Percentiles rank a stretch among this genome's conserved stretches.
Conservation (phyloP, 1,140 invertebrate genomes). For the Rhizoglyphus robini region DNA sequence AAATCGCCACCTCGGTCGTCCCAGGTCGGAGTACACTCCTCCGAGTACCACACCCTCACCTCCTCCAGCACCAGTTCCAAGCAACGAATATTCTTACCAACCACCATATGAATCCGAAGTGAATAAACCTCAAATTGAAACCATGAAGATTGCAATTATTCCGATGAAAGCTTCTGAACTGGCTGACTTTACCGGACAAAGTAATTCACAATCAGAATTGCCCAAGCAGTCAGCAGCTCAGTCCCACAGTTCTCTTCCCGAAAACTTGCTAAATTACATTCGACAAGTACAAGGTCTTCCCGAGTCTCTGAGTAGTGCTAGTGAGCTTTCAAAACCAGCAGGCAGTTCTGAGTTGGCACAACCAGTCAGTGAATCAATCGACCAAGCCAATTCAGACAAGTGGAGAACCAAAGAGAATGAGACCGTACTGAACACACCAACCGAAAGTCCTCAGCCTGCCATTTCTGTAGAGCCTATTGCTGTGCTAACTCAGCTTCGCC, state of each 20-base stretch:
- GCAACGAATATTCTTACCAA: not conserved
- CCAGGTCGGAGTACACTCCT: not conserved
- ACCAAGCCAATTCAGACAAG: too few relatives aligned
- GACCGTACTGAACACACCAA: too few relatives aligned
- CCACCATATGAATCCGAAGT: not conserved
- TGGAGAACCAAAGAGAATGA: too few relatives aligned
- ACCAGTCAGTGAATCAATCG: too few relatives aligned
- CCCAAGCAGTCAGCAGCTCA: not conserved
- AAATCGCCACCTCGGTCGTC: too few relatives aligned
- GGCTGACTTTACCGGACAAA: not conserved
- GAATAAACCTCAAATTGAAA: not conserved
- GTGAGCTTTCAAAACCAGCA: not conserved
- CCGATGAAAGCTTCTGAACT: not conserved
- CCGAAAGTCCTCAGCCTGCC: too few relatives aligned
- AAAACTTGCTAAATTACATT: conserved; percentile 8
- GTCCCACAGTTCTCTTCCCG: not conserved
- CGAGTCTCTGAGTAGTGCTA: too few relatives aligned
- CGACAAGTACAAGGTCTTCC: conserved; percentile 1
- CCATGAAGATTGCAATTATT: not conserved
- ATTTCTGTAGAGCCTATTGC: too few relatives aligned
- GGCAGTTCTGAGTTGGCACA: too few relatives aligned
- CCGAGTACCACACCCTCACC: not conserved
- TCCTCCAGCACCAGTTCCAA: not conserved
- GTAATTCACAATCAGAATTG: not conserved
- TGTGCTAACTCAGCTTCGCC: too few relatives aligned